Evolutionary conservation across 2,888 invertebrate species (phyloP).

Genomic region (Acanthosepion esculentum): DNA sequence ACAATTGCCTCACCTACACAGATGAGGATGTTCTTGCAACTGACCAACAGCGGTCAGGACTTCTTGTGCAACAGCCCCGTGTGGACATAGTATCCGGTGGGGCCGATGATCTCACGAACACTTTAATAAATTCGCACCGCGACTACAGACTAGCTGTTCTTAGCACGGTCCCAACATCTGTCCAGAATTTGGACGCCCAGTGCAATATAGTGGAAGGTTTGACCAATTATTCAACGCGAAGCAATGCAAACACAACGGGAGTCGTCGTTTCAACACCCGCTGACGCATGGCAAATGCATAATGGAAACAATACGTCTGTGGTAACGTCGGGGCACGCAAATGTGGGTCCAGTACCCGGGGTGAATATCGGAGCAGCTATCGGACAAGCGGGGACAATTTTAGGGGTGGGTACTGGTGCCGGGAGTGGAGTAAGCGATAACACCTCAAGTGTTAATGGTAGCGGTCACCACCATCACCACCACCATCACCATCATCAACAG

Average conservation of each 20-base stretch:
- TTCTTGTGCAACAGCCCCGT: background rate
- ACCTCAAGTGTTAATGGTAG: background rate
- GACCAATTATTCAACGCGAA: background rate
- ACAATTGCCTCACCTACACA: background rate
- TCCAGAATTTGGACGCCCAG: background rate
- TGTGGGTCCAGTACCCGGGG: background rate
- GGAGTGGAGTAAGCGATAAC: background rate
- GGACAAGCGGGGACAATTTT: slow-evolving; percentile 1
- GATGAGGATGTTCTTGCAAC: background rate
- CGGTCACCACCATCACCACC: background rate
- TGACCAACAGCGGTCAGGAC: background rate
- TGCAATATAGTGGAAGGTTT: background rate
- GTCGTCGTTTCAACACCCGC: background rate
- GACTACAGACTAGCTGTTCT: background rate
- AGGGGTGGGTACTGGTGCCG: background rate
- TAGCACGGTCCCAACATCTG: background rate
- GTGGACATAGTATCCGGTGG: background rate
- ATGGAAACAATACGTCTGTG: background rate
- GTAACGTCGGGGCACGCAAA: background rate
- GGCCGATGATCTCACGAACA: background rate
- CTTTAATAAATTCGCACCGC: background rate
- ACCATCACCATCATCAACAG: slow-evolving; percentile 1
- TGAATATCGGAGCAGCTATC: background rate
- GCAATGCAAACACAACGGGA: background rate
- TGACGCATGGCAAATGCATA: background rate